Conservation (phyloP, 2,113 vertebrate genomes). For the Recurvirostra avosetta region DNA sequence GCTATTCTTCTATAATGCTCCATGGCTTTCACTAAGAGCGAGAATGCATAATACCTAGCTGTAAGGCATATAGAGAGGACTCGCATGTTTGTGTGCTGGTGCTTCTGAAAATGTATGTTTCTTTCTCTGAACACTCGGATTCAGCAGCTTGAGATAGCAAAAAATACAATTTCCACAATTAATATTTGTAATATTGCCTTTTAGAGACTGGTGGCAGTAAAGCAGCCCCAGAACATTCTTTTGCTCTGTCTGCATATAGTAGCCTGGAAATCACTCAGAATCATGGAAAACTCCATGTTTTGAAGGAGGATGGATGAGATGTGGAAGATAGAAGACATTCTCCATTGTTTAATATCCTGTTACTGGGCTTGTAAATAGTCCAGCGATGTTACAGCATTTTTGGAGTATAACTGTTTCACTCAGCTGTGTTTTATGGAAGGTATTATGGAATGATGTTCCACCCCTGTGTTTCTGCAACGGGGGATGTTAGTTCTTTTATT, state of each 20-base stretch:
- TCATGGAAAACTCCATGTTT: not conserved
- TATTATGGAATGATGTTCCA: not conserved
- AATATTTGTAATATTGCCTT: not conserved
- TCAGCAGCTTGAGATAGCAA: not conserved
- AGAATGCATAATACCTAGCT: not conserved
- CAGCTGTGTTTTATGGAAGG: rapidly evolving
- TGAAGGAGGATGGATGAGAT: not conserved
- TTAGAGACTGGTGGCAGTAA: not conserved
- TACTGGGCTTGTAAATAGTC: not conserved
- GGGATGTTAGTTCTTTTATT: not conserved
- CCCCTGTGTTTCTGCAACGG: not conserved
- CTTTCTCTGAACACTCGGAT: not conserved
- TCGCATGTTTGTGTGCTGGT: rapidly evolving
- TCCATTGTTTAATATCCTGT: not conserved
- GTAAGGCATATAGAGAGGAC: not conserved
- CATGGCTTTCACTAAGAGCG: not conserved
- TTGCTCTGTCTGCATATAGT: not conserved
- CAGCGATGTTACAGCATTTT: rapidly evolving
- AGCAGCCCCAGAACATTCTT: not conserved
- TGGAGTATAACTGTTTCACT: not conserved
- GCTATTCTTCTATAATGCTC: not conserved
- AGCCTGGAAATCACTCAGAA: not conserved
- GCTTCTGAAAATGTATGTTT: not conserved
- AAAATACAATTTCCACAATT: not conserved
- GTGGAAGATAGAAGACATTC: not conserved